phyloP scores from a whole-genome alignment of 1,140 invertebrate genomes.

The Halictus rubicundus region DNA sequence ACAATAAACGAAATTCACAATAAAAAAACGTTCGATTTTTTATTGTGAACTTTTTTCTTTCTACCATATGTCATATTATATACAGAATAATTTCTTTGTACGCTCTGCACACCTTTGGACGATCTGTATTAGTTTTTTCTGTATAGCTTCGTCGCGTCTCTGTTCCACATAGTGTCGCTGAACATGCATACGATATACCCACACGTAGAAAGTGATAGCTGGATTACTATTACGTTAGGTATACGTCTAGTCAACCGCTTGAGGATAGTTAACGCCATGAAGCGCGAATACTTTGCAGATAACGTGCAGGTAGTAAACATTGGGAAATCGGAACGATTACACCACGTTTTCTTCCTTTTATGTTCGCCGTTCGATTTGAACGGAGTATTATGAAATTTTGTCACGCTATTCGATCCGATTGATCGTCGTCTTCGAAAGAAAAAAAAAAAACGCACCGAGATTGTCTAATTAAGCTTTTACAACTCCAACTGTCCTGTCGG shows the following conservation, averaged over 20 bases:
- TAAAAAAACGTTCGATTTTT: conserved; percentile 16
- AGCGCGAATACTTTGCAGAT: conserved; percentile 60
- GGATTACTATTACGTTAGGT: conserved; percentile 46
- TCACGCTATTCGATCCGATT: conserved; percentile 19
- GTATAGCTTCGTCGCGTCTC: conserved; percentile 7
- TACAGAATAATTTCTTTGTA: no score
- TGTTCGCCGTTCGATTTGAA: conserved; percentile 41
- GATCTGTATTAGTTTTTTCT: background rate
- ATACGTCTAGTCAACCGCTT: conserved; percentile 41
- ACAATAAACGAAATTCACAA: no score
- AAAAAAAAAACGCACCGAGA: conserved; percentile 8
- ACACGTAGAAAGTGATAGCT: background rate
- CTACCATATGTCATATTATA: background rate
- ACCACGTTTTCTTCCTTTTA: conserved; percentile 16
- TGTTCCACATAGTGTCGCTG: background rate
- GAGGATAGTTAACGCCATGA: conserved; percentile 10
- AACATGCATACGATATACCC: conserved; percentile 10
- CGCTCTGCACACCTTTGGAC: background rate
- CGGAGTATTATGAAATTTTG: conserved; percentile 2
- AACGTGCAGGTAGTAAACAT: conserved; percentile 56
- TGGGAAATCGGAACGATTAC: conserved; percentile 14
- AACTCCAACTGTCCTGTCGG: background rate
- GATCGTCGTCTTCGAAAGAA: background rate
- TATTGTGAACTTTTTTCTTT: conserved; percentile 8
- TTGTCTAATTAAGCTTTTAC: conserved; percentile 23